Evolutionary conservation across 2,797 vertebrate species (phyloP), one percentile per base, ranked within the genome.

Genomic region (Hydrophis major): DNA sequence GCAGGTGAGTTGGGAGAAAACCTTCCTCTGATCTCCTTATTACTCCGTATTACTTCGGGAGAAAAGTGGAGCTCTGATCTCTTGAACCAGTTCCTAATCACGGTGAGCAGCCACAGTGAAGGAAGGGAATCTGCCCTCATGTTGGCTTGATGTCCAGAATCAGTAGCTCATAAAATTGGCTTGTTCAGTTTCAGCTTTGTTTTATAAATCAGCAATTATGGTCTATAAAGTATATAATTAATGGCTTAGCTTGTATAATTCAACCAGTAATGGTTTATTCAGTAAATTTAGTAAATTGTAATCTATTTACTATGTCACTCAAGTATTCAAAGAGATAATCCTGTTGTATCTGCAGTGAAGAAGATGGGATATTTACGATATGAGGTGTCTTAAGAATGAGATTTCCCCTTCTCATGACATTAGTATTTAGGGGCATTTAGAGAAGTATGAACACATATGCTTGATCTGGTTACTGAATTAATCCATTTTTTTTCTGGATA

Each of bases 1-100:
- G 94, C 98, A 50, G 98, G 99, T 99, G 95, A 98, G 98, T 20
- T 47, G 25, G 4, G 14, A 42, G 22, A 22, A 61, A n/a, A 37
- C 1, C n/a, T 42, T 27, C 13, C 57, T 11, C 10, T 86, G 13
- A 37, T 50, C 14, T 63, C 42, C 47, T 22, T 4, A n/a, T 89
- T 50, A n/a, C 14, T 63, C 42, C 5, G n/a, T 4, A n/a, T 89
- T 50, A 22, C 47, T 14, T 6, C 6, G 10, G 12, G 1, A 20
- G 63, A 69, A 10, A n/a, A 32, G 28, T 20, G 1, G 42, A 88
- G 4, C 22, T 60, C 59, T 10, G 3, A 27, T 25, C 12, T 20
- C 55, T 22, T 4, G n/a, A 16, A 69, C 55, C 2, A n/a, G 27
- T 47, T 20, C 47, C 6, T 4, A 20, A 37, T 88, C 42, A 87